These are phyloP conservation scores for Triplophysa rosa DNA, from an alignment of 2,113 vertebrate species.

Conservation along the genomic window DNA sequence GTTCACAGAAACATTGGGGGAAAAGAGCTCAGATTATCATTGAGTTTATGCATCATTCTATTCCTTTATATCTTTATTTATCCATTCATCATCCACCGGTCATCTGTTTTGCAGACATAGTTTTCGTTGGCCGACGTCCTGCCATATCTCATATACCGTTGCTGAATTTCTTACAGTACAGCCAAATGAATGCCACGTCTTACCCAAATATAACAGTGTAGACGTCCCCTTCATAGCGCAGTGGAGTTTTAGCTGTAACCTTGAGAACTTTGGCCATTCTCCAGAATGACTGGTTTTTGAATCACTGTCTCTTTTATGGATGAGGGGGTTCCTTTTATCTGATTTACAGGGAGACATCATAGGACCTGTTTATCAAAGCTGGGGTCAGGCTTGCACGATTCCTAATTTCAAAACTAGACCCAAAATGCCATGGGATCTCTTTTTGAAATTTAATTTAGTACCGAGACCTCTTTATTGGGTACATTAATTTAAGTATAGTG, in stretches of 20 bases:
- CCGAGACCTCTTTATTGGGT: neutral
- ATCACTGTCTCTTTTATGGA: constrained; percentile 45
- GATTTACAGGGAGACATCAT: constrained; percentile 46
- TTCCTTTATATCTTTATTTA: constrained; percentile 59
- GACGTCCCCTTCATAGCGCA: constrained; percentile 42
- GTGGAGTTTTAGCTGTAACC: constrained; percentile 50
- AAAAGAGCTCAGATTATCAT: constrained; percentile 16
- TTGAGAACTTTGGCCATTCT: constrained; percentile 55
- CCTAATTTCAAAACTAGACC: constrained; percentile 24
- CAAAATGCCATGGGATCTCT: constrained; percentile 21
- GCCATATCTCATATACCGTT: constrained; percentile 42
- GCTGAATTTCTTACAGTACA: constrained; percentile 2
- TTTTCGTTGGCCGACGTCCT: constrained; percentile 59
- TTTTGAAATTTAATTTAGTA: neutral
- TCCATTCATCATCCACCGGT: constrained; percentile 55
- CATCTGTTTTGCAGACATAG: constrained; percentile 65
- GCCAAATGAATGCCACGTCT: constrained; percentile 56
- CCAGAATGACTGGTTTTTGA: constrained; percentile 52
- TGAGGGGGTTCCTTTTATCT: constrained; percentile 38
- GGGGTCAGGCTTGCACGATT: neutral
- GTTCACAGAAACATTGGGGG: constrained; percentile 1
- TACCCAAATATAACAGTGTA: constrained; percentile 59
- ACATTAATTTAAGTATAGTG: constrained; percentile 18
- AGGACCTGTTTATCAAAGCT: constrained; percentile 40
- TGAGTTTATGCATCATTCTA: constrained; percentile 27